Conservation (phyloP, 2,797 vertebrate species). For the Tangara arthus region DNA sequence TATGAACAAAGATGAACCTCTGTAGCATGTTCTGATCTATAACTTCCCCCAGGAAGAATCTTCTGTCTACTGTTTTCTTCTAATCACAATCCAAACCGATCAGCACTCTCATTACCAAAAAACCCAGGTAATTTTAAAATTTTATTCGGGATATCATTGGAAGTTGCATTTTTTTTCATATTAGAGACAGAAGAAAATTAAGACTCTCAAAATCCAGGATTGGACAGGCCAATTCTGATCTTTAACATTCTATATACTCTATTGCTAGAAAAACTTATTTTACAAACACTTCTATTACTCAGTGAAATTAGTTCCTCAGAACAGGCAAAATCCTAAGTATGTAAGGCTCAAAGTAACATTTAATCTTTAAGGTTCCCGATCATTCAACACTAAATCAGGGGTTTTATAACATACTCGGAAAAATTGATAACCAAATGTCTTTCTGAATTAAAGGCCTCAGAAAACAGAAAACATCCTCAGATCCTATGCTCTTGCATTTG, state of each 20-base stretch:
- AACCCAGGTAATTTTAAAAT: accelerated
- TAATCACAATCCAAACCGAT: not conserved
- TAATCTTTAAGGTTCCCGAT: not conserved
- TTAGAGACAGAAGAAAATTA: not conserved
- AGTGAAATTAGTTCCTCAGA: not conserved
- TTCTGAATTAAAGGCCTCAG: not conserved
- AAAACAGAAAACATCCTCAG: not conserved
- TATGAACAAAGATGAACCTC: not conserved
- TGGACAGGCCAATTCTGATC: not conserved
- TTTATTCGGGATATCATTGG: not conserved
- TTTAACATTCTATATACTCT: not conserved
- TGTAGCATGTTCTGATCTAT: not conserved
- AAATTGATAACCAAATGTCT: not conserved
- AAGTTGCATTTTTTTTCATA: not conserved
- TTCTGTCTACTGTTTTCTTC: not conserved
- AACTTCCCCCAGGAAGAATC: not conserved
- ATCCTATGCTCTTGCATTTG: not conserved
- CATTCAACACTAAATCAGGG: not conserved
- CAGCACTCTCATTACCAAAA: not conserved
- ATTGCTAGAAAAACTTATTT: not conserved
- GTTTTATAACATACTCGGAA: not conserved
- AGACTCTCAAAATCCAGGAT: not conserved
- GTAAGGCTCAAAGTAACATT: not conserved
- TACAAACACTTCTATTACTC: not conserved
- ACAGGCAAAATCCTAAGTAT: not conserved